Evolutionary conservation across 2,888 invertebrate species (phyloP).

Genomic region (Dolichopus griseipennis): DNA sequence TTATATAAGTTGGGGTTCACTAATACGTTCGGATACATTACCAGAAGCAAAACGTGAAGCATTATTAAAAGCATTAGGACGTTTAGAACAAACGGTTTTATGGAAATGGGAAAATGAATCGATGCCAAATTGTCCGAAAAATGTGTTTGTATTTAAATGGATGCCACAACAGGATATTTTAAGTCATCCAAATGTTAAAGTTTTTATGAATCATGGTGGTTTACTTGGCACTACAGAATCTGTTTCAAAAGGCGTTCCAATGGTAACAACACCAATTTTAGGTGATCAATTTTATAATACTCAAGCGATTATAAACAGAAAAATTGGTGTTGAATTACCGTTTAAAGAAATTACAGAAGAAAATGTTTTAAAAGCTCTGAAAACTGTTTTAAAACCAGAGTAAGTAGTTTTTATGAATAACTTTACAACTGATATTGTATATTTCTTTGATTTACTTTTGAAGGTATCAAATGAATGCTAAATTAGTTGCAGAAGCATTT

Average conservation of each 20-base stretch:
- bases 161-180: constrained; percentile 61
- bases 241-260: constrained; percentile 53
- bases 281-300: constrained; percentile 56
- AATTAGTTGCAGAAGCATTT: constrained; percentile 46
- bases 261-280: constrained; percentile 55
- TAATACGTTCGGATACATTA: constrained; percentile 52
- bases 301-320: constrained; percentile 45
- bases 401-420: constrained; percentile 14
- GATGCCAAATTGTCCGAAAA: constrained; percentile 48
- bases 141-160: constrained; percentile 56
- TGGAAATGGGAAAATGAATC: constrained; percentile 59
- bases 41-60: constrained; percentile 46
- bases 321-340: constrained; percentile 46
- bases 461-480: constrained; percentile 39
- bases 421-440: background rate
- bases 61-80: constrained; percentile 49
- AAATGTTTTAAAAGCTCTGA: constrained; percentile 43
- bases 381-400: constrained; percentile 33
- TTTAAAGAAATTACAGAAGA: constrained; percentile 45
- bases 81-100: constrained; percentile 49
- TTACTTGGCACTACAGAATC: constrained; percentile 59
- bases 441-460: constrained; percentile 9
- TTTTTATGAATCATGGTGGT: constrained; percentile 63
- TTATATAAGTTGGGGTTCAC: constrained; percentile 60
- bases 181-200: constrained; percentile 58